Evolutionary conservation across 2,113 vertebrate species (phyloP).

Genomic region (Microtus oregoni): DNA sequence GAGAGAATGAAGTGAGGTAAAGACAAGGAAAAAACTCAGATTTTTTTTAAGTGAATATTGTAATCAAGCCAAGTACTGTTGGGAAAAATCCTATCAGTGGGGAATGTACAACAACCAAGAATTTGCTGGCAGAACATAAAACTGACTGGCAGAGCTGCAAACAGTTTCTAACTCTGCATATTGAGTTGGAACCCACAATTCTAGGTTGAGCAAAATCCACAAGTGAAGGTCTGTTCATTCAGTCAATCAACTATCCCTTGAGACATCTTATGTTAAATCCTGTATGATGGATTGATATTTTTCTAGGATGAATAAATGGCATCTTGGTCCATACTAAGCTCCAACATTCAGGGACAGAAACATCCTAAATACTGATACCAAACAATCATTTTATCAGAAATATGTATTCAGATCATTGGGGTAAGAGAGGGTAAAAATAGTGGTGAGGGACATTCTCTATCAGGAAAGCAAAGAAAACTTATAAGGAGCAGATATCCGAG

Average conservation of each 20-base stretch:
- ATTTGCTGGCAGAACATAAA: constrained; percentile 78
- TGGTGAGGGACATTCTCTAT: neutral
- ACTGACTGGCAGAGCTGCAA: constrained; percentile 75
- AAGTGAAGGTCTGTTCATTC: constrained; percentile 64
- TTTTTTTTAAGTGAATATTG: constrained; percentile 60
- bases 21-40: constrained; percentile 12
- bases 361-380: neutral
- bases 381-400: constrained; percentile 23
- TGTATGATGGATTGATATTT: neutral
- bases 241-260: constrained; percentile 59
- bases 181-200: constrained; percentile 70
- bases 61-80: constrained; percentile 80
- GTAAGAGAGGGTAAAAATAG: rapidly evolving
- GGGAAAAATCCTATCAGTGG: constrained; percentile 79
- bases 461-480: neutral
- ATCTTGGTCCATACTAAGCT: neutral
- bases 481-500: constrained; percentile 29
- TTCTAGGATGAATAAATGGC: constrained; percentile 12
- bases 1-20: constrained; percentile 62
- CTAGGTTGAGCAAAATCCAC: constrained; percentile 65
- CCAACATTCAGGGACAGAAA: neutral
- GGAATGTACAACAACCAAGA: constrained; percentile 75
- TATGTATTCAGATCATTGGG: constrained; percentile 1
- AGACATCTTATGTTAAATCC: neutral
- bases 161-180: constrained; percentile 68